Evolutionary conservation across 1,140 invertebrate species (phyloP).

Genomic region (Apocrypta bakeri): DNA sequence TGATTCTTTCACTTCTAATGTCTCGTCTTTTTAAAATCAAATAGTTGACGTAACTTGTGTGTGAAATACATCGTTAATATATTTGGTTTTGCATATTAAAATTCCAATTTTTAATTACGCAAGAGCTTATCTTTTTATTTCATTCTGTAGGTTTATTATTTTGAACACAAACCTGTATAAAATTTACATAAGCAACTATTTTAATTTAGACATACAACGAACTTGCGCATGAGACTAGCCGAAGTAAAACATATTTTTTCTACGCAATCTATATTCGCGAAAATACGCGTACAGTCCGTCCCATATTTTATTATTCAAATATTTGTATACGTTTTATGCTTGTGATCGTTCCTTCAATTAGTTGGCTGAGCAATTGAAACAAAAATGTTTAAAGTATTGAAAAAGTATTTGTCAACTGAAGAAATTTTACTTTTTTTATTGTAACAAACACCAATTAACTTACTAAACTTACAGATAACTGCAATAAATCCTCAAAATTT

Average conservation of each 20-base stretch:
- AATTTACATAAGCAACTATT: neutral
- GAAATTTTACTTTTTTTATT: neutral
- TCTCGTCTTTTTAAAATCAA: neutral
- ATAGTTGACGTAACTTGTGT: neutral
- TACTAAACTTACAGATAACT: neutral
- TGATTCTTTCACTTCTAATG: neutral
- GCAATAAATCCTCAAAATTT: neutral
- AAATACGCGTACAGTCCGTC: slow-evolving; percentile 40
- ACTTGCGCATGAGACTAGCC: slow-evolving; percentile 7
- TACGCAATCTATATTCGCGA: slow-evolving; percentile 12
- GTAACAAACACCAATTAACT: neutral
- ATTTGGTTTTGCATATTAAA: neutral
- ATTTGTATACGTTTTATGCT: slow-evolving; percentile 34
- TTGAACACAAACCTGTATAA: neutral
- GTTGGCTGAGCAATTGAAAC: too few species aligned
- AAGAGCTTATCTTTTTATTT: neutral
- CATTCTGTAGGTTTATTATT: neutral
- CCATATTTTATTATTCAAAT: slow-evolving; percentile 46
- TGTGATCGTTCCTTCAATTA: slow-evolving; percentile 54
- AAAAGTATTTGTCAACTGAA: slow-evolving; percentile 4
- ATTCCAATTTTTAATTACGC: neutral
- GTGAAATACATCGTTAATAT: neutral
- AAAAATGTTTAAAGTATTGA: too few species aligned
- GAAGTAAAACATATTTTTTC: slow-evolving; percentile 13
- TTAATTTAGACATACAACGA: neutral